These are phyloP conservation scores for Microchirus variegatus DNA, from an alignment of 2,797 vertebrate species.

Conservation along the genomic window DNA sequence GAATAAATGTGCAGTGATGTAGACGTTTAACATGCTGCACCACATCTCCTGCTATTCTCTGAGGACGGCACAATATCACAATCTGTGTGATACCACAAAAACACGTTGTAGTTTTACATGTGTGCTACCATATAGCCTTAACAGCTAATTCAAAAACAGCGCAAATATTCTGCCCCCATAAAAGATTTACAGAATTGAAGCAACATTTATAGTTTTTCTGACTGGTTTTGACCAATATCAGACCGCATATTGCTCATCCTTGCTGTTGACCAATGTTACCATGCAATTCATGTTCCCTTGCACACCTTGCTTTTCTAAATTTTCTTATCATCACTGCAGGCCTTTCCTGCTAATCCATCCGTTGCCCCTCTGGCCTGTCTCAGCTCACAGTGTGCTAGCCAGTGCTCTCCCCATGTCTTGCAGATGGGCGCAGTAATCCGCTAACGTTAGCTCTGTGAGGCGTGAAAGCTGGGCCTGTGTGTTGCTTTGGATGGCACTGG, in stretches of 20 bases:
- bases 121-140: too few relatives aligned
- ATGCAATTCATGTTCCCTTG: conserved; percentile 30
- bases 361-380: conserved; percentile 59
- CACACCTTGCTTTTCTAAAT: conserved; percentile 18
- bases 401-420: conserved; percentile 62
- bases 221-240: too few relatives aligned
- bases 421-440: conserved; percentile 72
- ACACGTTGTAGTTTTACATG: too few relatives aligned
- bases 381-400: conserved; percentile 56
- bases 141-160: too few relatives aligned
- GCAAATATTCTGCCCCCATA: too few relatives aligned
- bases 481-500: conserved; percentile 38
- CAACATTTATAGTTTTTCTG: too few relatives aligned
- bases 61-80: too few relatives aligned
- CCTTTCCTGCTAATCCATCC: conserved; percentile 66
- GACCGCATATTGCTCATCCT: too few relatives aligned
- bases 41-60: conserved; percentile 1
- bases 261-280: conserved; percentile 1
- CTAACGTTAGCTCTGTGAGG: conserved; percentile 65
- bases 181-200: too few relatives aligned
- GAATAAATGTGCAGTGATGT: not conserved
- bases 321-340: conserved; percentile 47
- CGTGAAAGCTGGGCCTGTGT: conserved; percentile 60
- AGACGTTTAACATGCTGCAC: not conserved
- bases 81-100: too few relatives aligned